Percentiles rank a stretch among this genome's conserved stretches.
These are phyloP conservation scores for Patiria pectinifera DNA, from an alignment of 53 echinoderm and acorn worm species.

Conservation along the genomic window DNA sequence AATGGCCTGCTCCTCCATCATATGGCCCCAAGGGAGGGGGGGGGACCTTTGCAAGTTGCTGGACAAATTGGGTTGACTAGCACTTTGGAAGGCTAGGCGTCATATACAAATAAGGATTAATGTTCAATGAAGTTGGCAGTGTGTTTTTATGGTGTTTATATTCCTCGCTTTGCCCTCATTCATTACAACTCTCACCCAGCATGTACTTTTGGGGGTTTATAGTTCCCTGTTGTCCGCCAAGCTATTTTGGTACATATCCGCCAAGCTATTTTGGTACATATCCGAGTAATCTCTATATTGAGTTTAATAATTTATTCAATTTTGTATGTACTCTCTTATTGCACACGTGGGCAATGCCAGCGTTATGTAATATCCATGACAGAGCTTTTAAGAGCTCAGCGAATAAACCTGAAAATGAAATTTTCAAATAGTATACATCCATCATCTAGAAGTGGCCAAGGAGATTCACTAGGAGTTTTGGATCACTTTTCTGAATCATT, in stretches of 20 bases:
- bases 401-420: neutral
- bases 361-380: too few relatives aligned
- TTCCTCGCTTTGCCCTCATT: neutral
- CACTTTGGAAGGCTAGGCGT: constrained; percentile 3
- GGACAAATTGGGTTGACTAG: constrained; percentile 28
- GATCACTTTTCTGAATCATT: too few relatives aligned
- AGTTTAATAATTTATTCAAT: neutral
- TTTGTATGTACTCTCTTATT: too few relatives aligned
- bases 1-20: constrained; percentile 22
- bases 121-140: neutral
- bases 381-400: too few relatives aligned
- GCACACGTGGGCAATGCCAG: too few relatives aligned
- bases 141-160: constrained; percentile 8
- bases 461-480: too few relatives aligned
- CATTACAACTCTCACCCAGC: constrained; percentile 11
- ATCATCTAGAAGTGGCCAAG: too few relatives aligned
- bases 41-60: neutral
- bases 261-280: neutral
- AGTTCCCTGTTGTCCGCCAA: neutral
- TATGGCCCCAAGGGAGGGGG: neutral
- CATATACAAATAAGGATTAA: constrained; percentile 29
- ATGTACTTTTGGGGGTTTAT: constrained; percentile 16
- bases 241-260: neutral
- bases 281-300: neutral
- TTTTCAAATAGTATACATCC: too few relatives aligned